Base-by-base conservation (phyloP, 1,140 invertebrate genomes). In the Trypoxylus dichotomus region DNA sequence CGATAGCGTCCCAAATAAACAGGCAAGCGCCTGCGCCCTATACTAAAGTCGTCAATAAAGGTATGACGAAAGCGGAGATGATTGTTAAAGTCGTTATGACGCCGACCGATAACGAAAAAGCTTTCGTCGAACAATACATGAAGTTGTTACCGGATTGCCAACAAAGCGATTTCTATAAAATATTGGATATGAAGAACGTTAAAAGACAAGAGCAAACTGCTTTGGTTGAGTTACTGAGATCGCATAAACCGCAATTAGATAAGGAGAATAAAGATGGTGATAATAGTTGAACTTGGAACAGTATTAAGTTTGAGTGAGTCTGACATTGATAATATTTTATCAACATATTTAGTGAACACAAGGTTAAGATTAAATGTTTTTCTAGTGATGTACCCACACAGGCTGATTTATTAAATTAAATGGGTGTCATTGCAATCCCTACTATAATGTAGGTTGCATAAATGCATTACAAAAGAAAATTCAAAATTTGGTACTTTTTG, bases 21-120 rank as follows among this genome's bases (percentile, higher is more conserved):
- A 88, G 95, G 54, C 95, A 96, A 85, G 94, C 96, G 11, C 97
- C 96, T 0, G 92, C 95, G 1, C 95, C 91, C 2, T 94, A 93
- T 78, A 92, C 92, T 0, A 94, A 94, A 84, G 95, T 98, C 21
- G 97, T 99, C 0, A 93, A 96, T 0, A 98, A 98, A 87, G 94
- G 96, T 24, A 99, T 99, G 96, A 97, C 96, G 3, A 96, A 96
- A 83, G 98, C 97, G 0, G 98, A 99, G 88, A 97, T 99, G 95
- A 96, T 99, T 60, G 88, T 99, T 5, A 99, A 99, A 89, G 91
- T 98, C 71, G 96, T 99, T 0, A 99, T 99, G 97, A 94, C 96
- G 1, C 96, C 97, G 0, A 91, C 95, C 41, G 94, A 97, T 82
- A 94, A 95, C 0, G 92, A 93, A 41, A 91, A 95, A 81, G 90